phyloP scores from a whole-genome alignment of 2,888 invertebrate genomes.

The Eupithecia subumbrata region DNA sequence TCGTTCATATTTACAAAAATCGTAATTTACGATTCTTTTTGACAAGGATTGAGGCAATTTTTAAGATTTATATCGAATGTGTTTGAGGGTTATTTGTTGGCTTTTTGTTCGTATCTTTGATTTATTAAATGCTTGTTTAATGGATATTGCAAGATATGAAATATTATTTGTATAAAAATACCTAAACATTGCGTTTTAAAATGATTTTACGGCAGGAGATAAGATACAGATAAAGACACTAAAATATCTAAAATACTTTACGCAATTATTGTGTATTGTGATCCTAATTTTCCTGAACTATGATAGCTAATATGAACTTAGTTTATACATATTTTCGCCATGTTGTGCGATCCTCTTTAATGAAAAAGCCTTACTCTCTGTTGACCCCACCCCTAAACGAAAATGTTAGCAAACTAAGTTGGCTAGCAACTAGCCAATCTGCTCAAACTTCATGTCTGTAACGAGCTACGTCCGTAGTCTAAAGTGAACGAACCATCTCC shows the following conservation, averaged over 20 bases:
- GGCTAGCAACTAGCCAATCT: constrained; percentile 1
- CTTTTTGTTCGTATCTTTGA: background rate
- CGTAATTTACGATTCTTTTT: constrained; percentile 17
- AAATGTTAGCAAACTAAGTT: background rate
- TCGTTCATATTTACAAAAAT: constrained; percentile 13
- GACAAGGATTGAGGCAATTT: constrained; percentile 7
- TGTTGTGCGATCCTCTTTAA: background rate
- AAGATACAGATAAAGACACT: too few relatives aligned
- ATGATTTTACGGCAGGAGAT: background rate
- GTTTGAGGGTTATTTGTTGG: background rate
- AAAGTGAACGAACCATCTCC: background rate
- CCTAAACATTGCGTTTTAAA: background rate
- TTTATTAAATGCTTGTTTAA: background rate
- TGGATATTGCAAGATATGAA: background rate
- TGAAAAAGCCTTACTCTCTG: background rate
- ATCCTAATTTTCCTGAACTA: background rate
- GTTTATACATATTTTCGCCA: background rate
- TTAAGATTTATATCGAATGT: constrained; percentile 6
- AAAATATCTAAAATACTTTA: too few relatives aligned
- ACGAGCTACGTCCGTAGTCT: background rate
- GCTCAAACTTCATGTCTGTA: background rate
- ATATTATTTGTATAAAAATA: background rate
- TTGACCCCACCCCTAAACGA: background rate
- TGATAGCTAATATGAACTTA: too few relatives aligned
- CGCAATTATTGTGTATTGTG: background rate